Percentiles rank a stretch among this genome's conserved stretches.
These are phyloP conservation scores for Schizothorax lantsangensis DNA, from an alignment of 2,797 vertebrate genomes.

Conservation along the genomic window DNA sequence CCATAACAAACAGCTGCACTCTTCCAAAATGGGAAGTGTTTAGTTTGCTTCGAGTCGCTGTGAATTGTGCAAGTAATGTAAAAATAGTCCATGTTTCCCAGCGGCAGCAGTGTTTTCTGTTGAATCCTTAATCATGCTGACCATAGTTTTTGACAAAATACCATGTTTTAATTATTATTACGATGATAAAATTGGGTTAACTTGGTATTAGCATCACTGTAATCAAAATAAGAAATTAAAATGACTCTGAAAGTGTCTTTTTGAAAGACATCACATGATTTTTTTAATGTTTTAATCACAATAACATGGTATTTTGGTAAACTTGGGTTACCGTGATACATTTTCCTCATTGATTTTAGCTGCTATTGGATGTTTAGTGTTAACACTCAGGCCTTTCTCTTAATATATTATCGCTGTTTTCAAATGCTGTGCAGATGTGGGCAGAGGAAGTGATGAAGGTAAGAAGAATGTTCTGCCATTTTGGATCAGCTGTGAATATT, in stretches of 20 bases:
- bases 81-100: background rate
- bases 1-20: conserved; percentile 26
- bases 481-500: conserved; percentile 11
- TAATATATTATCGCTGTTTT: conserved; percentile 76
- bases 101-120: background rate
- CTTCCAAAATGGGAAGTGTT: conserved; percentile 29
- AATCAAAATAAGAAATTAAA: background rate
- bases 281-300: background rate
- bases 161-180: background rate
- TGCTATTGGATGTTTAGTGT: conserved; percentile 1
- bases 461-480: conserved; percentile 82
- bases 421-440: conserved; percentile 87
- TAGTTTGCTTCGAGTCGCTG: background rate
- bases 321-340: background rate
- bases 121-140: background rate
- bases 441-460: conserved; percentile 95
- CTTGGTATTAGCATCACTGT: background rate
- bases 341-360: background rate
- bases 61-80: background rate
- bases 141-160: conserved; percentile 18
- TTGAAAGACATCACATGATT: background rate
- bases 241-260: background rate
- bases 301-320: background rate
- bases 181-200: background rate
- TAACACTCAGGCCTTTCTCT: conserved; percentile 55